Evolutionary conservation across 2,888 invertebrate genomes (phyloP), one percentile per base, ranked within the genome.

Genomic region (Hemicrepidius hirtus): DNA sequence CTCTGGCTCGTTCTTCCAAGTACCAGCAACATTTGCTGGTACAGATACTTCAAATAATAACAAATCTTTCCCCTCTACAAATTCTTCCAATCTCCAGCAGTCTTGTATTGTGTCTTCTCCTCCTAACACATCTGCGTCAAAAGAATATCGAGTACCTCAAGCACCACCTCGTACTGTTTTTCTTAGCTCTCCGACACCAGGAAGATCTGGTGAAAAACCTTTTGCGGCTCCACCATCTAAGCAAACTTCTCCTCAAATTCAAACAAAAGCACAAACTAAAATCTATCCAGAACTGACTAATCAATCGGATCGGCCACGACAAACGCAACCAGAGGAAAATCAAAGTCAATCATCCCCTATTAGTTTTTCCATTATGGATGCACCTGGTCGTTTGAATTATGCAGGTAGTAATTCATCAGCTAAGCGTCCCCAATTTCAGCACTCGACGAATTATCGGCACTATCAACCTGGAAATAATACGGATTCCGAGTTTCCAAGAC

Each of bases 181-280:
- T 73, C 79, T 87, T 24, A 83, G 87, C 55, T 86, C 87, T 1
- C 83, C 84, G 1, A 82, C 84, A 80, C 77, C 84, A 76, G 35
- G 84, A 18, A 86, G 89, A 68, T 86, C 88, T 13, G 82, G 82
- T 85, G 89, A 84, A 77, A 83, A 82, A 72, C 46, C 77, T 3
- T 74, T 79, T 20, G 68, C 87, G 20, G 82, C 88, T 63, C 85
- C 83, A 68, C 76, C 85, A 50, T 84, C 83, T 75, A 87, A 86
- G 79, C 88, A 88, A 79, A 37, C 89, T 89, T 87, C 89, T 89
- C 88, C 87, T 80, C 86, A 86, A 72, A 90, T 93, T 78, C 93
- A 93, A 86, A 92, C 93, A 74, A 94, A 94, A 87, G 92, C 93
- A 77, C 93, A 94, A 87, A 90, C 92, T 79, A 94, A 94, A 88